Conservation (phyloP, 1,140 invertebrate genomes). For the Pteromalus puparum region DNA sequence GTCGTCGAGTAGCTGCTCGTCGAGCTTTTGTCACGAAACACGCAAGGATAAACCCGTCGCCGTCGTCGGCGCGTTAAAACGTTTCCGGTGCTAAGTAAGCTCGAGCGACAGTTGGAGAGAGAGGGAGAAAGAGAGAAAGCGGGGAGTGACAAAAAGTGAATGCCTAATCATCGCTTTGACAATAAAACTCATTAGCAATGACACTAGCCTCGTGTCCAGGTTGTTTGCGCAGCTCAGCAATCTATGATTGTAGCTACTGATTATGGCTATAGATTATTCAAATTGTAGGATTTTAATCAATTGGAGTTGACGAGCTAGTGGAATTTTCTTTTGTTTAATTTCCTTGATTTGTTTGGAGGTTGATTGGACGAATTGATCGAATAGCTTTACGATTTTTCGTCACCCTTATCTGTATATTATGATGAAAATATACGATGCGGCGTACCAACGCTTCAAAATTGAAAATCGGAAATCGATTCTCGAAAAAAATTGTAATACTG, state of each 20-base stretch:
- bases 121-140: neutral
- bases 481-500: too few relatives aligned
- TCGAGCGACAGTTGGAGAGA: neutral
- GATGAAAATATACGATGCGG: too few relatives aligned
- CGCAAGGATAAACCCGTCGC: neutral
- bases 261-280: too few relatives aligned
- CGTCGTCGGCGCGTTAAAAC: constrained; percentile 8
- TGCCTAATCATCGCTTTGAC: constrained; percentile 1
- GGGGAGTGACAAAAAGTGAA: neutral
- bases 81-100: constrained; percentile 5
- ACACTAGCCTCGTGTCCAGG: neutral
- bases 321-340: neutral
- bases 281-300: too few relatives aligned
- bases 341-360: neutral
- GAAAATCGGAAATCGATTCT: too few relatives aligned
- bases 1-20: neutral
- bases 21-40: constrained; percentile 1
- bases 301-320: too few relatives aligned
- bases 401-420: neutral
- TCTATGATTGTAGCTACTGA: too few relatives aligned
- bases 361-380: neutral
- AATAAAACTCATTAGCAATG: constrained; percentile 29
- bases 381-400: neutral
- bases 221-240: neutral
- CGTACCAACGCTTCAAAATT: too few relatives aligned